A percentile compares a stretch with the other conserved stretches of the same genome.
These are phyloP conservation scores for Allobates femoralis DNA, from an alignment of 2,797 vertebrate species.

Conservation along the genomic window DNA sequence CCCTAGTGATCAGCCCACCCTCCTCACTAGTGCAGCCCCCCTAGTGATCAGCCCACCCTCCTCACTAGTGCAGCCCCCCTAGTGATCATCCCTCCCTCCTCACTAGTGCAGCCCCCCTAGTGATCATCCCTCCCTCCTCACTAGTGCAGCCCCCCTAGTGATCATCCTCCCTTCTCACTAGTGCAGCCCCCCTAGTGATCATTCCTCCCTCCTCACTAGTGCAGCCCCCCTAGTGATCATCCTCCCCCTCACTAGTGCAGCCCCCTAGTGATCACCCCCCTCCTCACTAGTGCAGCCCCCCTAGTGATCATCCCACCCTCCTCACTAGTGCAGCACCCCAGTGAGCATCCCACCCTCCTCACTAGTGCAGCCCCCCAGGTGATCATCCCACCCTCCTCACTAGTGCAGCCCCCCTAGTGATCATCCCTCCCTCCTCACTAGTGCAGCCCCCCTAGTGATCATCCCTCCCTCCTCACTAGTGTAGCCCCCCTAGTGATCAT, in stretches of 20 bases:
- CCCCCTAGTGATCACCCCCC: background rate
- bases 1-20: too few species aligned
- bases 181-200: background rate
- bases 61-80: background rate
- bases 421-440: background rate
- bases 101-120: background rate
- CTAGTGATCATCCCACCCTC: background rate
- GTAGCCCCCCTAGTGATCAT: too few species aligned
- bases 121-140: background rate
- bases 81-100: background rate
- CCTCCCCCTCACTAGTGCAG: background rate
- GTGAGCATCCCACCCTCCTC: background rate
- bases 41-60: background rate
- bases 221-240: background rate
- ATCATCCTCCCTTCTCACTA: background rate
- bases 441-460: background rate
- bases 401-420: background rate
- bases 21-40: background rate
- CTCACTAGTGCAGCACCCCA: background rate
- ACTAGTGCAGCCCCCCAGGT: accelerated
- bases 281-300: background rate
- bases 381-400: too few species aligned
- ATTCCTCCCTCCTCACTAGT: background rate
- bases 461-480: background rate
- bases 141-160: background rate